Base-by-base conservation (phyloP, 2,888 invertebrate species). In the Ephialtes manifestator region DNA sequence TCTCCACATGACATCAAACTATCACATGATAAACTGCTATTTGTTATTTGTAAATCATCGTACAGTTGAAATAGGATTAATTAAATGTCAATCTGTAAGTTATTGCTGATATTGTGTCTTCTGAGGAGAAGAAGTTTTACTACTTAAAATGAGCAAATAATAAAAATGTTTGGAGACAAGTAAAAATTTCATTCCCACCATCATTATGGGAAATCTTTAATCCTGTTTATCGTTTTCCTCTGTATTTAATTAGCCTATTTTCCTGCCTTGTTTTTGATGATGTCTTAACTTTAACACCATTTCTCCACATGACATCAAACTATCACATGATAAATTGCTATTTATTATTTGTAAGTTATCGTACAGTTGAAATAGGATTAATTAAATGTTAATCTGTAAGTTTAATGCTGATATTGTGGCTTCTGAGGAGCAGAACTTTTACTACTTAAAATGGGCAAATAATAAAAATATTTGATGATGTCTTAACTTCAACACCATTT, bases 161-260 rank as follows among this genome's bases (percentile, higher is more conserved):
- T 24, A 1, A 1, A 24, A 24, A 24, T 24, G 2, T 1, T 24
- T n/a, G n/a, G 1, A 53, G 43, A 43, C 10, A 53, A 53, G 48
- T 53, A 53, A 18, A 53, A 53, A 53, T 18, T 4, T 18, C 4
- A 18, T 53, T 53, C 7, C 18, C 51, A 5, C 2, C 24, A n/a
- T 0, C 5, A n/a, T 51, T 51, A 2, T 46, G 74, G 75, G 68
- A 70, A 48, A 71, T 63, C 63, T 51, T 70, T 70, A 70, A 48
- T 60, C 46, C 58, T 28, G 31, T 39, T 24, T 58, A 31, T 75
- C 74, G n/a, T n/a, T 63, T 31, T 58, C n/a, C 31, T 18, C 18
- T 48, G 13, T 24, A 48, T 43, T 60, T 24, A 20, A 7, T 46
- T 31, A n/a, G 13, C 4, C 24, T 55, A 4, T 39, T 39, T 46